phyloP scores from a whole-genome alignment of 2,113 vertebrate genomes.

The Mustela nigripes region DNA sequence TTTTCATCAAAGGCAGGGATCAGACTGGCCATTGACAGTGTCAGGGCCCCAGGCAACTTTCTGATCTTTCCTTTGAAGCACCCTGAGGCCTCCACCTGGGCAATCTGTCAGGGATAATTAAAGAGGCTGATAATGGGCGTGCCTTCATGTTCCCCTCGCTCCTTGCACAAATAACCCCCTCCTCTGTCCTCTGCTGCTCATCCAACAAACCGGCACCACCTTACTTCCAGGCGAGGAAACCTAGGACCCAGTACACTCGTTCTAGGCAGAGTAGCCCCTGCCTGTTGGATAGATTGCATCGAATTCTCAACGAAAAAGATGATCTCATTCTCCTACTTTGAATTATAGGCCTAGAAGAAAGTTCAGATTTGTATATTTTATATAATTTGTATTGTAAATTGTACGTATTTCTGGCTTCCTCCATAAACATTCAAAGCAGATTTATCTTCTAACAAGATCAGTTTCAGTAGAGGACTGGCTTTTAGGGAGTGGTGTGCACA shows the following conservation, averaged over 20 bases:
- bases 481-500: not conserved
- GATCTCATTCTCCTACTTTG: not conserved
- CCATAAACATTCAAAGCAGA: not conserved
- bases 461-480: not conserved
- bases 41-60: not conserved
- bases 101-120: not conserved
- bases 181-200: not conserved
- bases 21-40: not conserved
- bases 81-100: not conserved
- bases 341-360: not conserved
- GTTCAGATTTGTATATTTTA: not conserved
- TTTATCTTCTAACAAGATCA: not conserved
- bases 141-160: not conserved
- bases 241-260: not conserved
- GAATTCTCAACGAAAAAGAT: not conserved
- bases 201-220: not conserved
- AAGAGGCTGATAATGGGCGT: too few species aligned
- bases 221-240: not conserved
- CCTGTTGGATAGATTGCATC: not conserved
- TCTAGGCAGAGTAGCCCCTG: not conserved
- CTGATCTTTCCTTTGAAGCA: slow-evolving; percentile 27
- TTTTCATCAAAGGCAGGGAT: slow-evolving; percentile 51
- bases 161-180: not conserved
- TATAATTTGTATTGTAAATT: not conserved
- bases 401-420: not conserved